A percentile compares a stretch with the other conserved stretches of the same genome.
Evolutionary conservation across 2,113 vertebrate species (phyloP).

Genomic region (Rhabdomys dilectus): DNA sequence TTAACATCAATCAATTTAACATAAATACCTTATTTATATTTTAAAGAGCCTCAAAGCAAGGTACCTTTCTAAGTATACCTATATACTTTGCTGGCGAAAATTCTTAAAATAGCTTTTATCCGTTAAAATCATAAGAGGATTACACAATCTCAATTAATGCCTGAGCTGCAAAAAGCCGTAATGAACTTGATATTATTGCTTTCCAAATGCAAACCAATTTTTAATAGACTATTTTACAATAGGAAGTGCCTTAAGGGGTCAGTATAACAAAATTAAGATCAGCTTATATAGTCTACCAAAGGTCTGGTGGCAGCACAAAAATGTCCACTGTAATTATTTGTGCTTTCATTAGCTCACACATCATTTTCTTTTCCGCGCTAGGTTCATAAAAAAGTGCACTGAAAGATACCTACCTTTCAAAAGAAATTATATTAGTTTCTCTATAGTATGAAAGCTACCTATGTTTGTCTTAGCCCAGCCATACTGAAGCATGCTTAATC

Average conservation of each 20-base stretch:
- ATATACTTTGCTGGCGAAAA: conserved; percentile 76
- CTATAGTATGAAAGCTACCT: not conserved
- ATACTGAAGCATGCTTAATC: not conserved
- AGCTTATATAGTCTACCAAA: conserved; percentile 73
- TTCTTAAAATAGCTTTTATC: conserved; percentile 80
- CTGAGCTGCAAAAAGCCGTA: conserved; percentile 71
- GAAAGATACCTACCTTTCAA: conserved; percentile 28
- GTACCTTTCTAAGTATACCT: conserved; percentile 60
- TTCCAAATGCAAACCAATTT: conserved; percentile 79
- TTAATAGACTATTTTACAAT: conserved; percentile 83
- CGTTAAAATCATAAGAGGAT: conserved; percentile 78
- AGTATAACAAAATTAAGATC: conserved; percentile 80
- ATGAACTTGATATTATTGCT: conserved; percentile 77
- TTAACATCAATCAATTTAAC: conserved; percentile 70
- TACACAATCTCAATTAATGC: conserved; percentile 77
- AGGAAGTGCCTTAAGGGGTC: conserved; percentile 80
- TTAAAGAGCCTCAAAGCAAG: conserved; percentile 71
- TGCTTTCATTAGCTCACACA: conserved; percentile 61
- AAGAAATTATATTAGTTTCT: conserved; percentile 37
- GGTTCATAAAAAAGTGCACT: conserved; percentile 33
- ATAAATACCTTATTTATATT: conserved; percentile 70
- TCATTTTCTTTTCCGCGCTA: conserved; percentile 45
- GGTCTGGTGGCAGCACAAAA: conserved; percentile 66
- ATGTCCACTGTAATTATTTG: conserved; percentile 60
- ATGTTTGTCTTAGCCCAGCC: not conserved